Conservation (phyloP, 1,140 invertebrate genomes). For the Zophobas atratus region DNA sequence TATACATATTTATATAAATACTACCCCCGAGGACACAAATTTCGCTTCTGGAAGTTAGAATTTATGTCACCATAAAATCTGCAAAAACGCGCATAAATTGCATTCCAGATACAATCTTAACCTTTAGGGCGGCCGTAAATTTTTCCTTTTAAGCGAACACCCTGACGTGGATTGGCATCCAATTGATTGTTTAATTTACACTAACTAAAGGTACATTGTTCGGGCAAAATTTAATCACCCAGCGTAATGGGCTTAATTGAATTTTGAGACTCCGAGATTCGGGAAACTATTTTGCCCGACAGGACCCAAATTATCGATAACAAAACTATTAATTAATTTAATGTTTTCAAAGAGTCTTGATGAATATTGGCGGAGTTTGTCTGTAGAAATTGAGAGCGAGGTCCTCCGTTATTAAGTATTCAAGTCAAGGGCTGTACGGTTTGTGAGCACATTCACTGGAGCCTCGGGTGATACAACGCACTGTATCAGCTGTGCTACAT, state of each 20-base stretch:
- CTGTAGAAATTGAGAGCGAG: slow-evolving; percentile 6
- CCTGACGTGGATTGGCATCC: not conserved
- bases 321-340: slow-evolving; percentile 20
- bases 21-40: slow-evolving; percentile 20
- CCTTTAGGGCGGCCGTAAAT: not conserved
- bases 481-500: slow-evolving; percentile 24
- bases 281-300: slow-evolving; percentile 28
- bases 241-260: slow-evolving; percentile 34
- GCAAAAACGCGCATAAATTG: slow-evolving; percentile 30
- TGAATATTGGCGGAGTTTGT: slow-evolving; percentile 7
- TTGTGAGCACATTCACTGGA: slow-evolving; percentile 21
- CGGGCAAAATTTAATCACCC: slow-evolving; percentile 37
- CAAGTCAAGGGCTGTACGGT: slow-evolving; percentile 32
- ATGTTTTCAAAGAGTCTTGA: slow-evolving; percentile 17
- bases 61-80: slow-evolving; percentile 33
- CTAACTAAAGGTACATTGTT: slow-evolving; percentile 40
- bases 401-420: slow-evolving; percentile 31
- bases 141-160: slow-evolving; percentile 14
- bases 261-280: slow-evolving; percentile 18
- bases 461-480: slow-evolving; percentile 23
- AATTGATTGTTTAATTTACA: slow-evolving; percentile 40
- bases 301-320: slow-evolving; percentile 15
- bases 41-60: slow-evolving; percentile 25
- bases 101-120: not conserved
- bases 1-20: slow-evolving; percentile 42